These are phyloP conservation scores for Macroramphosus scolopax DNA, from an alignment of 2,797 vertebrate species.

Conservation along the genomic window DNA sequence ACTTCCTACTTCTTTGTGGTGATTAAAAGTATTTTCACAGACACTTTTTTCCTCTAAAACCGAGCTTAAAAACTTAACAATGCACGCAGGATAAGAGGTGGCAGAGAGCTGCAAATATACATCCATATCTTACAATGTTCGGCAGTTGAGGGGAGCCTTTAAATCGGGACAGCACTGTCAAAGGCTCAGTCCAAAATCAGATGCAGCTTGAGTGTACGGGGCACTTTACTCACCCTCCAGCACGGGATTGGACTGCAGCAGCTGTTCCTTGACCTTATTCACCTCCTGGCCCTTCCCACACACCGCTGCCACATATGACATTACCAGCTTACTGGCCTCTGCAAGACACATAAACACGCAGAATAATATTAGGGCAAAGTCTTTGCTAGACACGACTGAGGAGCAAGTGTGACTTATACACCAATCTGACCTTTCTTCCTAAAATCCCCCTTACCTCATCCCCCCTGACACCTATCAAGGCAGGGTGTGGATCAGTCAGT, in stretches of 20 bases:
- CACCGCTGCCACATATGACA: constrained; percentile 98
- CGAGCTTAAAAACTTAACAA: neutral
- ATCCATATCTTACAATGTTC: neutral
- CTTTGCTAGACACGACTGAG: constrained; percentile 39
- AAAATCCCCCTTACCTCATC: constrained; percentile 65
- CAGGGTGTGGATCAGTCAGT: constrained; percentile 38
- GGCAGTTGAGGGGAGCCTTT: neutral
- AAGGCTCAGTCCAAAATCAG: neutral
- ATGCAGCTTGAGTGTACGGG: neutral
- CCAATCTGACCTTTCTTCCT: constrained; percentile 23
- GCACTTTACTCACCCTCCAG: constrained; percentile 88
- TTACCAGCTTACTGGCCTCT: constrained; percentile 99
- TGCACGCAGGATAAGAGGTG: neutral
- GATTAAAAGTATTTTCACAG: neutral
- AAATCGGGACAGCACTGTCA: neutral
- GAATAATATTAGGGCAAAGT: constrained; percentile 44
- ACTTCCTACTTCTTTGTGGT: neutral
- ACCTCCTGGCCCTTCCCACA: constrained; percentile 99
- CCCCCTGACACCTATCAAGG: constrained; percentile 34
- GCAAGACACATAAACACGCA: constrained; percentile 57
- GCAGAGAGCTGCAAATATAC: neutral
- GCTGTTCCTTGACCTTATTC: constrained; percentile 98
- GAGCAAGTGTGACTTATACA: constrained; percentile 23
- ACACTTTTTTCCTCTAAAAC: neutral
- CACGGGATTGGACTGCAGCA: constrained; percentile 97